Conservation (phyloP, 1,140 invertebrate genomes). For the Papilio glaucus region DNA sequence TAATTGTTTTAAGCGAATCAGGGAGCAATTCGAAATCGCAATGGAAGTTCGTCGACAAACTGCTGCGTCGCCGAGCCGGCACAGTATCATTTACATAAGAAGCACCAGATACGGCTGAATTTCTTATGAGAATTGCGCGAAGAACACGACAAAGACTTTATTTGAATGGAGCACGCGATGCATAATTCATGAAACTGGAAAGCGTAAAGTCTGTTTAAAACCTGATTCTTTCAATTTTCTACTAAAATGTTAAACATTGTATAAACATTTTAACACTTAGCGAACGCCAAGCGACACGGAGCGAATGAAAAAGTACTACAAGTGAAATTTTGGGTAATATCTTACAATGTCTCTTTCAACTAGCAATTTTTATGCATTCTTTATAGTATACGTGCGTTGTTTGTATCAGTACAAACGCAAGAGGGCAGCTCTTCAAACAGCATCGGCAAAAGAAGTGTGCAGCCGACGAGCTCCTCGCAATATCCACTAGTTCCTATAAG, state of each 20-base stretch:
- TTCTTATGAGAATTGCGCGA: constrained; percentile 26
- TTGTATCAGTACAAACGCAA: too few relatives aligned
- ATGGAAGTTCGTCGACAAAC: background rate
- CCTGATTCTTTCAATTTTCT: constrained; percentile 31
- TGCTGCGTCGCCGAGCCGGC: background rate
- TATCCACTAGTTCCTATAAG: too few relatives aligned
- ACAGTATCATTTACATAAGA: constrained; percentile 36
- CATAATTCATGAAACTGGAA: constrained; percentile 33
- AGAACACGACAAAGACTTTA: constrained; percentile 35
- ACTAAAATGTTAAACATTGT: constrained; percentile 24
- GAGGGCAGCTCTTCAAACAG: too few relatives aligned
- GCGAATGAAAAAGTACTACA: background rate
- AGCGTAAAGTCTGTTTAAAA: constrained; percentile 24
- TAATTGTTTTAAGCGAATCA: constrained; percentile 8
- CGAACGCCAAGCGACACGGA: background rate
- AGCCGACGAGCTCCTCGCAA: too few relatives aligned
- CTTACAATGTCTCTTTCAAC: too few relatives aligned
- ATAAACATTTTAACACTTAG: constrained; percentile 17
- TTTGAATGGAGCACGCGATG: constrained; percentile 25
- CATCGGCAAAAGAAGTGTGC: too few relatives aligned
- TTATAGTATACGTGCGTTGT: too few relatives aligned
- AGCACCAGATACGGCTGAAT: constrained; percentile 26
- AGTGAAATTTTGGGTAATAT: background rate
- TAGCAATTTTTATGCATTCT: too few relatives aligned
- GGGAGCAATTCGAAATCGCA: background rate